phyloP scores from a whole-genome alignment of 1,140 invertebrate genomes.

The Leucophenga varia region DNA sequence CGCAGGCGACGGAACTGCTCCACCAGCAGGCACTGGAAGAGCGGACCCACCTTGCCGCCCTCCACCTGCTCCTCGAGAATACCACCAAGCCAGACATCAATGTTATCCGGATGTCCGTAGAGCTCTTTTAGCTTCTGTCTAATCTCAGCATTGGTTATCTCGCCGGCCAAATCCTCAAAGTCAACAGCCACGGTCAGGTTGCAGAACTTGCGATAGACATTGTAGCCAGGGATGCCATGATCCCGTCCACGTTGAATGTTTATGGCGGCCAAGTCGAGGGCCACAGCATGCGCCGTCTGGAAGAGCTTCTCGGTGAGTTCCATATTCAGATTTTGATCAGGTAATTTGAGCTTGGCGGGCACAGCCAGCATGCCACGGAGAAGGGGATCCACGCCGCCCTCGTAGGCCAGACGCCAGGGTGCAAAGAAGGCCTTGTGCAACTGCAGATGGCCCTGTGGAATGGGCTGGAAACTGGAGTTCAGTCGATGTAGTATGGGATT shows the following conservation, averaged over 20 bases:
- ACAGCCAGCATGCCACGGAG: conserved; percentile 87
- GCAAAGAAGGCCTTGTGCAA: conserved; percentile 96
- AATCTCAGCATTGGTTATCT: conserved; percentile 74
- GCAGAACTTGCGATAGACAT: conserved; percentile 83
- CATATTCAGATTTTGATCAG: conserved; percentile 86
- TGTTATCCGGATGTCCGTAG: conserved; percentile 93
- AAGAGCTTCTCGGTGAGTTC: conserved; percentile 98
- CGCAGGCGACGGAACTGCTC: conserved; percentile 89
- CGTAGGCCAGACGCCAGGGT: conserved; percentile 91
- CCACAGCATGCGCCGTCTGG: conserved; percentile 82
- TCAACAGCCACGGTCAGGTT: conserved; percentile 75
- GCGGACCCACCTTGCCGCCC: conserved; percentile 83
- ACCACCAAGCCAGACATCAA: conserved; percentile 96
- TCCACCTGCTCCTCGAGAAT: conserved; percentile 87
- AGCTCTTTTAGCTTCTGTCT: conserved; percentile 78
- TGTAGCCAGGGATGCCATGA: conserved; percentile 90
- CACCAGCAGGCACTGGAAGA: conserved; percentile 86
- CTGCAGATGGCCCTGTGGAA: conserved; percentile 80
- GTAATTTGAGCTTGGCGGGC: conserved; percentile 82
- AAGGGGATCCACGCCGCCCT: conserved; percentile 95
- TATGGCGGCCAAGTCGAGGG: conserved; percentile 92
- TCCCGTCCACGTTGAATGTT: conserved; percentile 96
- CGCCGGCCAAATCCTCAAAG: conserved; percentile 84
- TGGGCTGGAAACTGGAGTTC: conserved; percentile 80
- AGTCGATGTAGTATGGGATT: conserved; percentile 87